A percentile compares a stretch with the other conserved stretches of the same genome.
These are phyloP conservation scores for Solenopsis invicta DNA, from an alignment of 1,140 invertebrate genomes.

Conservation along the genomic window DNA sequence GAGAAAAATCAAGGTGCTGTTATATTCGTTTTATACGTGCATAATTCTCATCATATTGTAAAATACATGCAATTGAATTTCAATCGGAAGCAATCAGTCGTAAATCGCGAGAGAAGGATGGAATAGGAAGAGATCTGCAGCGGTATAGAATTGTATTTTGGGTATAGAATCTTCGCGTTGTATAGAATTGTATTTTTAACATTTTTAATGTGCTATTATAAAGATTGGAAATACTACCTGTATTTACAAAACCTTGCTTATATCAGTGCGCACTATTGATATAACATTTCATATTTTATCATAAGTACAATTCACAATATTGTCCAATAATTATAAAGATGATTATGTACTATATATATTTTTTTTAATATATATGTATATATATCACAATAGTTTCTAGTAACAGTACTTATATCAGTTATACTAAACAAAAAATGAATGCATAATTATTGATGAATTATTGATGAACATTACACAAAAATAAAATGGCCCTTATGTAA, in stretches of 20 bases:
- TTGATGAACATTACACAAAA: background rate
- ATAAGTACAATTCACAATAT: conserved; percentile 1
- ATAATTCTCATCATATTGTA: background rate
- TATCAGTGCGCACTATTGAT: background rate
- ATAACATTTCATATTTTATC: background rate
- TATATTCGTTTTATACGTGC: background rate
- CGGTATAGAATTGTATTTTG: conserved; percentile 3
- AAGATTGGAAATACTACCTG: background rate
- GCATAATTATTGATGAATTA: background rate
- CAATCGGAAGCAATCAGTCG: background rate
- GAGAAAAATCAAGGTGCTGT: background rate
- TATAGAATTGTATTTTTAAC: conserved; percentile 20
- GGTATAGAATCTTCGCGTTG: too few relatives aligned
- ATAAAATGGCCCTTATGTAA: background rate
- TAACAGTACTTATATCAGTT: conserved; percentile 23
- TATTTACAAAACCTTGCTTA: background rate
- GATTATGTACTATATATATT: background rate
- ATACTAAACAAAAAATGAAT: background rate
- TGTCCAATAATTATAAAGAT: background rate
- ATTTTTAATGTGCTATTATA: background rate
- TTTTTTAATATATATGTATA: background rate
- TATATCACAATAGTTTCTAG: conserved; percentile 7
- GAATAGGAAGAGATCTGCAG: background rate
- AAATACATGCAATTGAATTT: background rate
- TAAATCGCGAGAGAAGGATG: background rate